Base-by-base conservation (phyloP, 2,113 vertebrate species). In the Stigmatopora argus region DNA sequence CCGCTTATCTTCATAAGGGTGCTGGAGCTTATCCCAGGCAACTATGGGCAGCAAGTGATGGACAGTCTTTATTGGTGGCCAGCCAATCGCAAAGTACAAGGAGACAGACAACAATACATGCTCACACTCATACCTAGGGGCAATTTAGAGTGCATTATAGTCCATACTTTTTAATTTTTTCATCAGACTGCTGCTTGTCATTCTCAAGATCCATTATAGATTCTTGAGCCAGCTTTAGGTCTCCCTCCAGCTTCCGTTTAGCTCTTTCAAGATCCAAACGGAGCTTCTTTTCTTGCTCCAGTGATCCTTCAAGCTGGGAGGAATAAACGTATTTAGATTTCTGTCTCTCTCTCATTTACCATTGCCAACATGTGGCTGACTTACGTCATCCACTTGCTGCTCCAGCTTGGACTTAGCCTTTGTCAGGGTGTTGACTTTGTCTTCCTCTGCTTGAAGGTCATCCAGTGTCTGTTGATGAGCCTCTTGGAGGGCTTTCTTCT, bases 271-370 rank as follows among this genome's bases (percentile, higher is more conserved):
- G 90, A 56, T 95, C 93, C 83, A 93, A 78, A 2, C 89, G 87
- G 0, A 92, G 83, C 77, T 94, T 95, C 83, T 88, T 94, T 72
- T 96, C 94, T 71, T 94, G 92, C 73, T 96, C 93, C n/a, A 95
- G 73, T 18, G 93, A 92, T 51, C 85, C 92, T 85, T 95, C 93
- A 73, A 92, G 80, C 92, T 96, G n/a, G 66, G 4, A 49, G 10
- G 0, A 1, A 64, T 31, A 58, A 1, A 35, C 2, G 18, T 21
- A 2, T 58, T 66, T 44, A 3, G 14, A 3, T 11, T 26, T 18
- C 48, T 15, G 3, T 13, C 44, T 1, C 5, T 8, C 31, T 17
- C 53, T 56, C 13, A 15, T 26, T 64, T 9, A 21, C 49, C 46
- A 68, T 65, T 53, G 62, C 10, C n/a, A 35, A 18, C 51, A 45